Percentiles rank a stretch among this genome's conserved stretches.
Evolutionary conservation across 1,140 invertebrate genomes (phyloP).

Genomic region (Yoshiicerus persimilis): DNA sequence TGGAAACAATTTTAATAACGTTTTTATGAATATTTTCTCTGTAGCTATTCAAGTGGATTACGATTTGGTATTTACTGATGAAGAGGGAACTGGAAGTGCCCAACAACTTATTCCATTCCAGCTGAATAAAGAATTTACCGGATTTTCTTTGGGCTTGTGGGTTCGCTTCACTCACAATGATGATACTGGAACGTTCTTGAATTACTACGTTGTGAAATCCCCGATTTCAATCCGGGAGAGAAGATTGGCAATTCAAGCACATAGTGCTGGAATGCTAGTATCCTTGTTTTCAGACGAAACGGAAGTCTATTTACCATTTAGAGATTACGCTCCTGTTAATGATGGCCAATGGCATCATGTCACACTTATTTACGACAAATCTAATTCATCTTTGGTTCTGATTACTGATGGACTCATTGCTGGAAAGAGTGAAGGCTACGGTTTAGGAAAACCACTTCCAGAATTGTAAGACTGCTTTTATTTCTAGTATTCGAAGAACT

Average conservation of each 20-base stretch:
- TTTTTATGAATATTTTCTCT: constrained; percentile 51
- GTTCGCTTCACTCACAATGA: constrained; percentile 89
- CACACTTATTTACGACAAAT: constrained; percentile 73
- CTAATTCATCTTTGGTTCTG: constrained; percentile 73
- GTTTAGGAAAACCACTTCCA: constrained; percentile 72
- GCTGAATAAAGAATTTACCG: constrained; percentile 32
- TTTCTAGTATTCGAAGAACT: neutral
- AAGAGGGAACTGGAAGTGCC: constrained; percentile 76
- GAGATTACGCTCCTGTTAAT: constrained; percentile 88
- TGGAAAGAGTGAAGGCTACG: constrained; percentile 83
- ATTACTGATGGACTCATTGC: constrained; percentile 92
- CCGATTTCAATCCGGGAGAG: constrained; percentile 64
- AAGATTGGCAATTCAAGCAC: constrained; percentile 80
- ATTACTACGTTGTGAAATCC: constrained; percentile 81
- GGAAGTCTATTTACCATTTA: constrained; percentile 86
- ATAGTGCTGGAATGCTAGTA: constrained; percentile 84
- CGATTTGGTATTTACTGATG: constrained; percentile 90
- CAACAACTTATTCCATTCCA: constrained; percentile 85
- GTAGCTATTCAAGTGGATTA: constrained; percentile 92
- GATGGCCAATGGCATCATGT: constrained; percentile 97
- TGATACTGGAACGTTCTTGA: constrained; percentile 89
- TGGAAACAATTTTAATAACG: constrained; percentile 23
- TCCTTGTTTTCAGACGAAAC: constrained; percentile 83
- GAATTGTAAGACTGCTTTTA: constrained; percentile 60
- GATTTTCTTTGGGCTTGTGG: constrained; percentile 91